Evolutionary conservation across 1,140 invertebrate genomes (phyloP), one percentile per base, ranked within the genome.

Genomic region (Mamestra configurata): DNA sequence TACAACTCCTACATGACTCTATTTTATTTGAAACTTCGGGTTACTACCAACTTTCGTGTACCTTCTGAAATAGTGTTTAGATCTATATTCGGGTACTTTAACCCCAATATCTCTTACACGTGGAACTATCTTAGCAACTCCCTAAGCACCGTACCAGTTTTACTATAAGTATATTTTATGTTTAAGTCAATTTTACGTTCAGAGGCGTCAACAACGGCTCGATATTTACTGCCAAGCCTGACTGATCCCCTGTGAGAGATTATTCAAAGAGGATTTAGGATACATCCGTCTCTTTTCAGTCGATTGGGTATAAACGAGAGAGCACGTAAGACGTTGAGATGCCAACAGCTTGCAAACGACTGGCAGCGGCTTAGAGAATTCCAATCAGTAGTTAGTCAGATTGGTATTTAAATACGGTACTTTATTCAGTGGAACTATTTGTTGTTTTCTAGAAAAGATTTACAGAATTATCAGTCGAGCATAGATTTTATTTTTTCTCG

Each of bases 231-330:
- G 24, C 18, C 31, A 20, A 37, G 27, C 49, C 10, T 37, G 18
- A 53, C n/a, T 55, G 51, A 55, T 72, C 31, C 68, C 24, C 68
- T 18, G 51, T 37, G 27, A 18, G 18, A 55, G 70, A 55, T 37
- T 72, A 55, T 37, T 72, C 31, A 72, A 72, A 72, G 70, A 49
- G 37, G 18, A 72, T 72, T 72, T 40, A 70, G 22, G 31, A 46
- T 0, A 22, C 24, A 15, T 70, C 66, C 22, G 22, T 49, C 66
- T 70, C 66, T 68, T 68, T 49, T 49, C 15, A 7, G 1, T 10
- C 0, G 1, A 27, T 46, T 27, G 24, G 11, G 22, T 3, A 6
- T n/a, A 27, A 70, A 49, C 10, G 66, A 70, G 66, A 70, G 2
- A 46, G 43, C 22, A 27, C 1, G 6, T 8, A 46, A 49, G 37